These are phyloP conservation scores for Clarias gariepinus DNA, from an alignment of 2,113 vertebrate genomes.

Conservation along the genomic window DNA sequence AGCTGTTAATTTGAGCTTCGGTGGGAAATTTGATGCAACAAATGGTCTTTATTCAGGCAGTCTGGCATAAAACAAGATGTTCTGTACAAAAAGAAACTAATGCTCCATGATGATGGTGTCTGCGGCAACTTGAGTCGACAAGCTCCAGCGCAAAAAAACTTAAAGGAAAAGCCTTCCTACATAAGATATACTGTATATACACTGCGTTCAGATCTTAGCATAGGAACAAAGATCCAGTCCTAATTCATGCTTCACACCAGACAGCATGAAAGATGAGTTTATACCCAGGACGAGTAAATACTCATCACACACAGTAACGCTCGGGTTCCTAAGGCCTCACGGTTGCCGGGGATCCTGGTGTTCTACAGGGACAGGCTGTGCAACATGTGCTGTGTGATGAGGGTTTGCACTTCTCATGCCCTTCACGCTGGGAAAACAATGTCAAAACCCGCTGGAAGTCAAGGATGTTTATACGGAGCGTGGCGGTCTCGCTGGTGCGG, in stretches of 20 bases:
- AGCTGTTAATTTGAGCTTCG: neutral
- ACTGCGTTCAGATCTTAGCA: too few species aligned
- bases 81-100: neutral
- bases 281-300: too few species aligned
- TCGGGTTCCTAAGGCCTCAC: neutral
- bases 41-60: neutral
- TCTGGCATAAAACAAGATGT: neutral
- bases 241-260: neutral
- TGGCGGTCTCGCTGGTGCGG: neutral
- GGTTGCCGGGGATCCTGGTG: neutral
- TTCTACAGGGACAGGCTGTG: neutral
- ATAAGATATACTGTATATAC: neutral
- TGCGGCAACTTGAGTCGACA: neutral
- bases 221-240: neutral
- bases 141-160: neutral
- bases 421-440: neutral
- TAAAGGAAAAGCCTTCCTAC: neutral
- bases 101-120: neutral
- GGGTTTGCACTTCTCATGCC: neutral
- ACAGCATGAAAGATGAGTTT: neutral
- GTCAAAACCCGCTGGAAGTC: too few species aligned
- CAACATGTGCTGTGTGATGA: neutral
- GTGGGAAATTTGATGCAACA: neutral
- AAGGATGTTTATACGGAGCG: neutral
- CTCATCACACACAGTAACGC: neutral